Evolutionary conservation across 2,797 vertebrate genomes (phyloP), one percentile per base, ranked within the genome.

Genomic region (Sarcoramphus papa): DNA sequence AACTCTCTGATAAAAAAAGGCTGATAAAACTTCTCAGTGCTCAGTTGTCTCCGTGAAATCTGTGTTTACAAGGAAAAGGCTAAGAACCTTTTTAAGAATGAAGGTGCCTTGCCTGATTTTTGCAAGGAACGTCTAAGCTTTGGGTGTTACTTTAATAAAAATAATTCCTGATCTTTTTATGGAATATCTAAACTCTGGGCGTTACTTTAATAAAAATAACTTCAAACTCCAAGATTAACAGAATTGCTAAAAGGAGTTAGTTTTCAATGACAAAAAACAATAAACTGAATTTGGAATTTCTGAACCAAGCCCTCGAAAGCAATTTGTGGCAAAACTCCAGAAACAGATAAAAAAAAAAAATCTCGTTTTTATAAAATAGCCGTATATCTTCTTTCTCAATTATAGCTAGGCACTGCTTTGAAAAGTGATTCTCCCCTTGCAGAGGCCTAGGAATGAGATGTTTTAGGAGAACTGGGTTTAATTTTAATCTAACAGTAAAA

Each of bases 171-270:
- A 28, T 94, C 92, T 97, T 94, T 94, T 92, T 92, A 85, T 92
- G 85, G 93, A 94, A 60, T 88, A 83, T 63, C 79, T 90, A 37
- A 96, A 85, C 73, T 86, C 82, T 93, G 95, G 96, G 96, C 28
- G 96, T 97, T 97, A 64, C 94, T 95, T 78, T 97, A 96, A 95
- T 69, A 91, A 97, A 97, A 97, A 97, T 94, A 97, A 84, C 22
- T 93, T 79, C 28, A 40, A 91, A 85, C 48, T 97, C 97, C 96
- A 97, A 96, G 91, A 94, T 91, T 94, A 97, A 97, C 89, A 96
- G 74, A 84, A 69, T 84, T 90, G 62, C 79, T 94, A 76, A 97
- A 97, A 95, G 84, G 92, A 95, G 80, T 86, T 86, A 86, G 75
- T 78, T 85, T 87, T 94, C 54, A 75, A 88, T 95, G 73, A 94